These are phyloP conservation scores for Kuschelorhynchus macadamiae DNA, from an alignment of 2,888 invertebrate species.

Conservation along the genomic window DNA sequence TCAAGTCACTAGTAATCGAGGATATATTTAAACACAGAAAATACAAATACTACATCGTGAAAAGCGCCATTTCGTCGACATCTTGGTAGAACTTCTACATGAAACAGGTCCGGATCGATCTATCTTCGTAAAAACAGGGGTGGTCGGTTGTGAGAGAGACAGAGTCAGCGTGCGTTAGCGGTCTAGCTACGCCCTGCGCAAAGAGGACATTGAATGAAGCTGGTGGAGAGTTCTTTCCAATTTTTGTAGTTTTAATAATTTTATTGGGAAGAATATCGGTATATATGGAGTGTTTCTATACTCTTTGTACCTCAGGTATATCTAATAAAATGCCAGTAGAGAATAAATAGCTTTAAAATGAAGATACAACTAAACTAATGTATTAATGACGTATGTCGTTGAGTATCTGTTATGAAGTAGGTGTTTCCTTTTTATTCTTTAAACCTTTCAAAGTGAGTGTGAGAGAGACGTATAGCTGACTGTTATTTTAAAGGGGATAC, in stretches of 20 bases:
- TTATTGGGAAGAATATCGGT: constrained; percentile 21
- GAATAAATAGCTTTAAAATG: constrained; percentile 12
- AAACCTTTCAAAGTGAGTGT: constrained; percentile 51
- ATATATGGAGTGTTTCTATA: constrained; percentile 14
- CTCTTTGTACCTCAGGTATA: neutral
- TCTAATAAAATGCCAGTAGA: constrained; percentile 2
- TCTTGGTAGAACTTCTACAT: constrained; percentile 67
- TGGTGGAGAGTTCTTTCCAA: constrained; percentile 18
- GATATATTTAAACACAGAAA: constrained; percentile 60
- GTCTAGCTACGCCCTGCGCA: constrained; percentile 58
- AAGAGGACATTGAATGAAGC: constrained; percentile 35
- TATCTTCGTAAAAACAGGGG: constrained; percentile 64
- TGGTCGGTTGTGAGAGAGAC: constrained; percentile 61
- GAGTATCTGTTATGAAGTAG: constrained; percentile 38
- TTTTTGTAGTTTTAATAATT: constrained; percentile 32
- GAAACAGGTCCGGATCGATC: constrained; percentile 70
- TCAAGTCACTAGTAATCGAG: constrained; percentile 31
- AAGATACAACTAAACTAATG: constrained; percentile 23
- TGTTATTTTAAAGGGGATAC: constrained; percentile 67
- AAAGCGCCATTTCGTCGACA: constrained; percentile 65
- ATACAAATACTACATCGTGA: constrained; percentile 59
- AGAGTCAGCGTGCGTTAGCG: constrained; percentile 47
- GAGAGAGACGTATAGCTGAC: constrained; percentile 61
- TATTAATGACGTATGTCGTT: constrained; percentile 34
- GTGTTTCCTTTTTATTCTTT: constrained; percentile 60